phyloP scores from a whole-genome alignment of 2,888 invertebrate species.

The Argyra leucocephala region DNA sequence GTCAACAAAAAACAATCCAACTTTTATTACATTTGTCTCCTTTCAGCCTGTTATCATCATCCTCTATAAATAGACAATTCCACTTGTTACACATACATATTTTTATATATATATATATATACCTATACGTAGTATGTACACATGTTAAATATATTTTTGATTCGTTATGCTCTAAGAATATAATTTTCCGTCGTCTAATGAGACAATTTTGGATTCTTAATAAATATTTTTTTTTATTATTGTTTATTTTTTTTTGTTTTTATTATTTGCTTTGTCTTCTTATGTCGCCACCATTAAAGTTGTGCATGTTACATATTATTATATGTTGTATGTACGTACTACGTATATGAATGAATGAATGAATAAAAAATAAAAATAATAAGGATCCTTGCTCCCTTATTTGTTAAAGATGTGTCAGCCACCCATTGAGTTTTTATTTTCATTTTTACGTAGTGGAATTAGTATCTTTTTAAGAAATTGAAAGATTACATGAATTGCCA shows the following conservation, averaged over 20 bases:
- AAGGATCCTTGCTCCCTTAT: too few relatives aligned
- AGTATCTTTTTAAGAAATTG: background rate
- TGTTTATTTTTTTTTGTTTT: too few relatives aligned
- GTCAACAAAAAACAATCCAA: background rate
- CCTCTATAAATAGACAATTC: background rate
- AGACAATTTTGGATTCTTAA: background rate
- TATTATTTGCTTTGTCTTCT: too few relatives aligned
- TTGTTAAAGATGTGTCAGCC: background rate
- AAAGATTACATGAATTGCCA: background rate
- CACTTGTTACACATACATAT: background rate
- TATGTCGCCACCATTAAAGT: too few relatives aligned
- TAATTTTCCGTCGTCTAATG: background rate
- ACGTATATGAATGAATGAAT: too few relatives aligned
- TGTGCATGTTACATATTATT: too few relatives aligned
- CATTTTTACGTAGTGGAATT: background rate
- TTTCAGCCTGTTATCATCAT: background rate
- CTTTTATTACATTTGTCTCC: conserved; percentile 1
- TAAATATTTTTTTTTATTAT: too few relatives aligned
- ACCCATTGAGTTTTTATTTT: background rate
- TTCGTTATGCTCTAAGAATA: background rate
- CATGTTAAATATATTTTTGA: background rate
- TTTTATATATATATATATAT: background rate
- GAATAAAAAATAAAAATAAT: too few relatives aligned
- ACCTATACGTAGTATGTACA: background rate
- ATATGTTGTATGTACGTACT: too few relatives aligned